phyloP scores from a whole-genome alignment of 2,113 vertebrate genomes.

The Cochlearius cochlearius region DNA sequence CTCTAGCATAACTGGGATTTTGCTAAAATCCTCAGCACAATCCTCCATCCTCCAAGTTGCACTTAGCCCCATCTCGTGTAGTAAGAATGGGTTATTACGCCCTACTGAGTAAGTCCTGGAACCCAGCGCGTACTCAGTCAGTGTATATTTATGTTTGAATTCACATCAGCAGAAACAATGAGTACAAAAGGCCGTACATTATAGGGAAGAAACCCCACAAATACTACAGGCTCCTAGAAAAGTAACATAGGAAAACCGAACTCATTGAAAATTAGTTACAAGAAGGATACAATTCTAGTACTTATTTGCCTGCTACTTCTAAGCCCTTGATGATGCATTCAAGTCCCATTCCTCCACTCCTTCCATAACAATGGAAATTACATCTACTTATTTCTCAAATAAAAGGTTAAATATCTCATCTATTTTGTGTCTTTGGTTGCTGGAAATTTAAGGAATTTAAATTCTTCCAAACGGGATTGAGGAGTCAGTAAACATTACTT shows the following conservation, averaged over 20 bases:
- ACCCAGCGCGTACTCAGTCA: not conserved
- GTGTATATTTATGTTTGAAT: not conserved
- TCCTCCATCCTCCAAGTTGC: not conserved
- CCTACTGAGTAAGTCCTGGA: not conserved
- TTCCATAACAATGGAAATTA: not conserved
- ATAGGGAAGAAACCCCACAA: not conserved
- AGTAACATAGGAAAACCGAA: not conserved
- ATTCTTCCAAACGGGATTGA: not conserved
- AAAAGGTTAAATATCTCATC: not conserved
- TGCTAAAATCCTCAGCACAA: not conserved
- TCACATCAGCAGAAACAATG: constrained; percentile 5
- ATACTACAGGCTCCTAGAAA: not conserved
- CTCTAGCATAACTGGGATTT: not conserved
- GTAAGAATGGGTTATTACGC: not conserved
- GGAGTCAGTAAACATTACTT: not conserved
- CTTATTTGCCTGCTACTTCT: not conserved
- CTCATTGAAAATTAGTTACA: not conserved
- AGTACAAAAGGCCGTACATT: not conserved
- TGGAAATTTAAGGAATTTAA: not conserved
- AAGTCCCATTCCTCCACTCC: not conserved
- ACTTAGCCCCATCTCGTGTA: not conserved
- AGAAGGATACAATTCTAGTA: not conserved
- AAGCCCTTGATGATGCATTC: not conserved
- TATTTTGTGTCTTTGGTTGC: not conserved
- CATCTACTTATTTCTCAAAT: not conserved